Evolutionary conservation across 2,888 invertebrate genomes (phyloP), one percentile per base, ranked within the genome.

Genomic region (Mylabris sibirica): DNA sequence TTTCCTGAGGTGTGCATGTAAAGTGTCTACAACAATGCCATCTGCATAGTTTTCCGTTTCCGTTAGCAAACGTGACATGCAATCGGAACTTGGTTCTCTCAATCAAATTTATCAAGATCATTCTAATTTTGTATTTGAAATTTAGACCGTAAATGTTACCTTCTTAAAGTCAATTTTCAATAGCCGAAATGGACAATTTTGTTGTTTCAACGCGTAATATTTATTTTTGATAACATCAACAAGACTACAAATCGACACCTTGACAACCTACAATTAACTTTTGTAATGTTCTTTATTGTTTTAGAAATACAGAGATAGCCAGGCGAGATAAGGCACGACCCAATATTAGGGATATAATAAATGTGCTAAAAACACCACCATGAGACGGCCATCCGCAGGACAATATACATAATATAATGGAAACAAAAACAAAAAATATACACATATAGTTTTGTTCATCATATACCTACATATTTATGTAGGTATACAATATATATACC

Each of bases 221-320:
- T 84, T 84, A 85, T 84, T 84, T 84, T 83, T 83, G 85, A 85
- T 85, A 84, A 77, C 77, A 84, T 84, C 84, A 82, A 77, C 78
- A 78, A 79, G 82, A 81, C 83, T 81, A 84, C 85, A 84, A 84
- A 85, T 85, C 84, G 85, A 85, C 85, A 84, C 85, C 84, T 84
- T 84, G 85, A 84, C 84, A 85, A 84, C 84, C 84, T 67, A 74
- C 82, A 84, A 85, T 85, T 84, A 84, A 81, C 83, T 81, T 76
- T 80, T 77, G 80, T 83, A 82, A 83, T 82, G 83, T 83, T 82
- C 79, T 79, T 82, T 83, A 84, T 84, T 84, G 82, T 84, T 84
- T 81, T 78, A 79, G 77, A 79, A 79, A 77, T 74, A 72, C 76
- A 74, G 74, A 79, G 79, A 79, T 80, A 77, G 72, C 74, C 75